Percentiles rank a stretch among this genome's conserved stretches.
phyloP scores from a whole-genome alignment of 2,888 invertebrate genomes.

The Rotaria macrura region DNA sequence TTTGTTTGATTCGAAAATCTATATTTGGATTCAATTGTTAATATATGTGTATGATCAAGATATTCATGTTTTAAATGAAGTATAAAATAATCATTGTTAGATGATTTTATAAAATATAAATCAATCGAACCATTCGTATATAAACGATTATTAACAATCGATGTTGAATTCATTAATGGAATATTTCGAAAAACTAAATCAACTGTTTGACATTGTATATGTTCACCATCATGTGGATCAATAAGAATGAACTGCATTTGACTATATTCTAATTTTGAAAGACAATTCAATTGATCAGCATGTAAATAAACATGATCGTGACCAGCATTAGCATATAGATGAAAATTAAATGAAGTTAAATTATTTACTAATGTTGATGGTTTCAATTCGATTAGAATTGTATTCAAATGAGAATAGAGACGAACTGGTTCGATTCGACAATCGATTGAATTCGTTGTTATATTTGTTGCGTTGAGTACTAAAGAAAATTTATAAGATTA shows the following conservation, averaged over 20 bases:
- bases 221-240: neutral
- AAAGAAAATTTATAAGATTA: neutral
- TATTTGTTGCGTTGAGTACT: neutral
- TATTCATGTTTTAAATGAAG: neutral
- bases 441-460: neutral
- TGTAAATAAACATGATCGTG: neutral
- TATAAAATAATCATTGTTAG: neutral
- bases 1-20: neutral
- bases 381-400: neutral
- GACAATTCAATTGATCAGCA: neutral
- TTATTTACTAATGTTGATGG: neutral
- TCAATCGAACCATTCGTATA: neutral
- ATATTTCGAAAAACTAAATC: neutral
- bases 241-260: neutral
- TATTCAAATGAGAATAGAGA: neutral
- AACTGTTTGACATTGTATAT: neutral
- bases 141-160: neutral
- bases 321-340: neutral
- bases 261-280: neutral
- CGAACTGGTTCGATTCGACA: neutral
- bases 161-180: neutral
- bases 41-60: neutral
- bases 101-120: neutral
- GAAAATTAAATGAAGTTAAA: neutral
- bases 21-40: neutral